phyloP scores from a whole-genome alignment of 2,888 invertebrate genomes.

The Coenonympha glycerion region DNA sequence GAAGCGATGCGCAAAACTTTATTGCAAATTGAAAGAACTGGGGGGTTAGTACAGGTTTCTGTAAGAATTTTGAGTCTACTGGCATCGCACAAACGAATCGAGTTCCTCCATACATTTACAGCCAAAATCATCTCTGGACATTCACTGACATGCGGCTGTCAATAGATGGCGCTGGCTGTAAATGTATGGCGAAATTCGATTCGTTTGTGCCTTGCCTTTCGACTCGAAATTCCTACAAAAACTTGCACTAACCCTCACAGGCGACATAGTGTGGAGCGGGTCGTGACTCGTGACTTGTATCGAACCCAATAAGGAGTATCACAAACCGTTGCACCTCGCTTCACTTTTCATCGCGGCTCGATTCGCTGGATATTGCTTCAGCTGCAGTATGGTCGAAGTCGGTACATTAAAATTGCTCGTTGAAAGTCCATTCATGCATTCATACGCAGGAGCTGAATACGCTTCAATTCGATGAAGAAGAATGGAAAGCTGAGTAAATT shows the following conservation, averaged over 20 bases:
- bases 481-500: slow-evolving; percentile 15
- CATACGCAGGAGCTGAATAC: slow-evolving; percentile 33
- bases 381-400: slow-evolving; percentile 26
- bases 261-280: slow-evolving; percentile 40
- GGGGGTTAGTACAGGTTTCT: no score
- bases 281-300: slow-evolving; percentile 44
- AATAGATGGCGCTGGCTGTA: no score
- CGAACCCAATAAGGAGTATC: slow-evolving; percentile 33
- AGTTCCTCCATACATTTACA: no score
- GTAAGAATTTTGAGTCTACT: no score
- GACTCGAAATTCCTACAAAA: no score
- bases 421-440: slow-evolving; percentile 40
- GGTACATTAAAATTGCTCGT: slow-evolving; percentile 39
- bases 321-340: slow-evolving; percentile 36
- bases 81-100: no score
- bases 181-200: no score
- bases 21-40: slow-evolving; percentile 38
- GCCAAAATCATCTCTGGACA: no score
- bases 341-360: slow-evolving; percentile 34
- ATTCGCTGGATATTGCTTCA: slow-evolving; percentile 35
- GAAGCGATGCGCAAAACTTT: slow-evolving; percentile 31
- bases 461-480: slow-evolving; percentile 2
- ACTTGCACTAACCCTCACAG: no score
- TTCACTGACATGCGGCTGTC: no score
- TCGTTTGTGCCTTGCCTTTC: no score